Evolutionary conservation across 2,113 vertebrate genomes (phyloP).

Genomic region (Ursus arctos): DNA sequence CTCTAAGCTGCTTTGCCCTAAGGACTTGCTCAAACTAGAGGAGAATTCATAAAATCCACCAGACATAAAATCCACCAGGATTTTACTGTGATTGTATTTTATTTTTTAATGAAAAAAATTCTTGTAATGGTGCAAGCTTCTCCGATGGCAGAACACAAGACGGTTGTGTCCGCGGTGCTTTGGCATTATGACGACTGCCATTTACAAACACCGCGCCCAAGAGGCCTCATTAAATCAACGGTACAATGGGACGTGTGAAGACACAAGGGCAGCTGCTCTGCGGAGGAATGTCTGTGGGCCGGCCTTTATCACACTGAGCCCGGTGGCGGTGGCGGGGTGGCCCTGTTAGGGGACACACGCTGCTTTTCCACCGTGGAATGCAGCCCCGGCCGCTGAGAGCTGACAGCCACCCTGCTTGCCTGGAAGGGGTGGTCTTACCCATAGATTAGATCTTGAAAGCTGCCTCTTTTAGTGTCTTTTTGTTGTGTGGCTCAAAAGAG

Average conservation of each 20-base stretch:
- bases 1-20: neutral
- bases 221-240: slow-evolving; percentile 86
- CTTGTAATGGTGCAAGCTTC: neutral
- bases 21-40: neutral
- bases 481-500: slow-evolving; percentile 84
- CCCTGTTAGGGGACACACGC: slow-evolving; percentile 82
- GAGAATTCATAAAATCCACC: neutral
- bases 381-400: slow-evolving; percentile 78
- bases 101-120: slow-evolving; percentile 37
- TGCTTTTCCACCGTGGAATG: slow-evolving; percentile 73
- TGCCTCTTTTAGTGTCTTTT: slow-evolving; percentile 83
- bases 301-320: slow-evolving; percentile 74
- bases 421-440: slow-evolving; percentile 85
- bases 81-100: neutral
- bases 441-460: slow-evolving; percentile 86
- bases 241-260: slow-evolving; percentile 69
- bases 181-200: slow-evolving; percentile 77
- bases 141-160: neutral
- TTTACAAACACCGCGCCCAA: slow-evolving; percentile 75
- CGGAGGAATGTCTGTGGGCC: slow-evolving; percentile 81
- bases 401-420: slow-evolving; percentile 82
- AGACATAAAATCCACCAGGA: neutral
- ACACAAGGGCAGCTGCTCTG: slow-evolving; percentile 86
- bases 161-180: neutral
- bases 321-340: neutral